Evolutionary conservation across 2,888 invertebrate species (phyloP).

Genomic region (Metopia argyrocephala): DNA sequence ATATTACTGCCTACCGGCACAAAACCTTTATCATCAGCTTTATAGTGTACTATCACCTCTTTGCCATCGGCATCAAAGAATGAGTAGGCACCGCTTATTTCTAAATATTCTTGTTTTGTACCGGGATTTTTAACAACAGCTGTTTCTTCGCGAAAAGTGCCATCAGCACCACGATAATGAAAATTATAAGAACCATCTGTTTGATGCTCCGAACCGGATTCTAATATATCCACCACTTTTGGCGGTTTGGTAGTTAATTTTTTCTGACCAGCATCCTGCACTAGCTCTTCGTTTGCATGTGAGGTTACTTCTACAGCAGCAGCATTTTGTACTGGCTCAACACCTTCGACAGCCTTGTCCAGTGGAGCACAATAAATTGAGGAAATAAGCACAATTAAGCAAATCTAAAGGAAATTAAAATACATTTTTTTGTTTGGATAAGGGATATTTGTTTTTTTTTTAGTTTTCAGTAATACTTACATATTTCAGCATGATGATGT

Average conservation of each 20-base stretch:
- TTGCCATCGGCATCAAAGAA: conserved; percentile 74
- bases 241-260: conserved; percentile 32
- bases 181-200: conserved; percentile 76
- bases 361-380: conserved; percentile 68
- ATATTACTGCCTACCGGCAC: conserved; percentile 76
- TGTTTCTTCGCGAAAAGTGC: conserved; percentile 73
- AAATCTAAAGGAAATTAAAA: conserved; percentile 49
- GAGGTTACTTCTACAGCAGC: background rate
- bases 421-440: conserved; percentile 66
- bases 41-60: conserved; percentile 75
- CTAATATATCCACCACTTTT: conserved; percentile 71
- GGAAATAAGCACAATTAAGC: conserved; percentile 52
- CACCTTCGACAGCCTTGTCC: conserved; percentile 35
- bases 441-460: background rate
- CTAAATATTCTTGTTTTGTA: conserved; percentile 70
- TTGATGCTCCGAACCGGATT: conserved; percentile 71
- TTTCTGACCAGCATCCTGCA: background rate
- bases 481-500: conserved; percentile 54
- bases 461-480: conserved; percentile 50
- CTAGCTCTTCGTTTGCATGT: conserved; percentile 2
- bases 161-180: conserved; percentile 74
- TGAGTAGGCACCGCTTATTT: conserved; percentile 74
- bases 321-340: conserved; percentile 11
- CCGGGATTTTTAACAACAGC: conserved; percentile 74
- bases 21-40: conserved; percentile 76